Base-by-base conservation (phyloP, 2,888 invertebrate genomes). In the Lepidocyrtoides sp. region DNA sequence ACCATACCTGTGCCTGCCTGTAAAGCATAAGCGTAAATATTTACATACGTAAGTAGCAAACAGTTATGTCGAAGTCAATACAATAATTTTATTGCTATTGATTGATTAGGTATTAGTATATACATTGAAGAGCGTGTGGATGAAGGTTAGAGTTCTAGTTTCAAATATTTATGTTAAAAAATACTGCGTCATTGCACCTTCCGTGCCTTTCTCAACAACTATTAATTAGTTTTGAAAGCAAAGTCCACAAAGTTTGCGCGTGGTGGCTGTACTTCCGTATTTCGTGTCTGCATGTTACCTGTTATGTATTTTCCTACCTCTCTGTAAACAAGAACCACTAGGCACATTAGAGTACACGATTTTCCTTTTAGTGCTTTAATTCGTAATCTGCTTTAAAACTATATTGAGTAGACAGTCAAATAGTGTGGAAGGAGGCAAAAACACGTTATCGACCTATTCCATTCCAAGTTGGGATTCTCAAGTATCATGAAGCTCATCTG, bases 301-400 rank as follows among this genome's bases (percentile, higher is more conserved):
- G 8, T 60, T 60, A 5, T 60, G 60, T 23, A 29, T 29, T 29
- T 29, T 14, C n/a, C 29, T 29, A 0, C 29, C 23, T 63, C 14
- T n/a, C 57, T 57, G 5, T 57, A 8, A 20, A 63, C 12, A 14
- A 63, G 2, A 29, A 20, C n/a, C n/a, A n/a, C n/a, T n/a, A n/a
- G n/a, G n/a, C n/a, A n/a, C n/a, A n/a, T 26, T 14, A 17, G 5
- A 0, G 26, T 75, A 75, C 75, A 75, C 10, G 75, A 75, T 10
- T 75, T 75, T 75, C 48, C 75, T 75, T 75, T 75, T 75, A 75
- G 26, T 48, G 75, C 14, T 48, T 75, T 75, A 75, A 23, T 48
- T 8, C 23, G 12, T 8, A 69, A 20, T 69, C 29, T 69, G 23
- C 75, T 48, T 26, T 26, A 7, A 20, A 29, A 8, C 14, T 66